Evolutionary conservation across 2,797 vertebrate species (phyloP).

Genomic region (Phrynocephalus vlangalii): DNA sequence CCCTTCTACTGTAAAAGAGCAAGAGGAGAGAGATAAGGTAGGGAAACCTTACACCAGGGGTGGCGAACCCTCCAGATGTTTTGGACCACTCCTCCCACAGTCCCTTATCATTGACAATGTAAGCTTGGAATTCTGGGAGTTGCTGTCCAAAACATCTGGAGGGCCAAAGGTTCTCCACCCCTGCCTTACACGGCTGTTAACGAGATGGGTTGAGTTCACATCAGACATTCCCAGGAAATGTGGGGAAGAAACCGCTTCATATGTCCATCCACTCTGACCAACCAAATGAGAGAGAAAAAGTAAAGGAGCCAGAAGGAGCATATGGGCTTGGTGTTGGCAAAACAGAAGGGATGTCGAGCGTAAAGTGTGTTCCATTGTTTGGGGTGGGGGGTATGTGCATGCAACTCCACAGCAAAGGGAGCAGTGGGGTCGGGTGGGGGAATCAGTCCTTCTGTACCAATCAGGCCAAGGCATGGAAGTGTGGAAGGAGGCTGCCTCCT

Average conservation of each 20-base stretch:
- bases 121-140: no score
- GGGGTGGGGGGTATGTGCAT: no score
- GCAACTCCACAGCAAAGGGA: background rate
- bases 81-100: no score
- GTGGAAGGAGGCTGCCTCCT: slow-evolving; percentile 24
- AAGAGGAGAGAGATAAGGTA: background rate
- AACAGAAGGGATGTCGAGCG: background rate
- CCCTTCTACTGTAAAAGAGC: no score
- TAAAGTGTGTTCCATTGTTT: background rate
- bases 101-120: no score
- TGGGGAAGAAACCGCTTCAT: background rate
- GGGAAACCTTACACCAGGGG: no score
- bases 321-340: background rate
- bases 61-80: no score
- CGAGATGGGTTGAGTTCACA: background rate
- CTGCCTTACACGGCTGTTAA: no score
- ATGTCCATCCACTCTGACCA: background rate
- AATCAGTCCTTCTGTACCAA: background rate
- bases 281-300: no score
- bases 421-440: background rate
- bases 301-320: background rate
- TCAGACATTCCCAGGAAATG: background rate
- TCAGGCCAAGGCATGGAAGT: background rate
- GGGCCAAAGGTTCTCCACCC: no score
- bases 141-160: no score